Evolutionary conservation across 2,888 invertebrate genomes (phyloP).

Genomic region (Phaonia tiefii): DNA sequence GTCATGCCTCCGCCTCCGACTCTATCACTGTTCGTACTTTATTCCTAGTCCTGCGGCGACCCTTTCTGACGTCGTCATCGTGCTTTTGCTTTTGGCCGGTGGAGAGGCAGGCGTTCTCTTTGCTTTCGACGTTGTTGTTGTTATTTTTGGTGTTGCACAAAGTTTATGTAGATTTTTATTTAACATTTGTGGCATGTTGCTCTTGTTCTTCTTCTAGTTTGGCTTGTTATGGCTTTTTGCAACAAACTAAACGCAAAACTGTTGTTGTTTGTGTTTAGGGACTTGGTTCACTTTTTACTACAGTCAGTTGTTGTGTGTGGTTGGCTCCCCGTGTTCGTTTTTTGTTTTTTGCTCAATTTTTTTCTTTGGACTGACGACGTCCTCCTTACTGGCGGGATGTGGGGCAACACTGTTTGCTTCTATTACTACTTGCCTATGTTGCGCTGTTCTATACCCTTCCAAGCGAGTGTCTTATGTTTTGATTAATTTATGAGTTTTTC

Average conservation of each 20-base stretch:
- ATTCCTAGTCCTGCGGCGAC: slow-evolving; percentile 19
- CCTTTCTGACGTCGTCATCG: slow-evolving; percentile 8
- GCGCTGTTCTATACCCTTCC: not conserved
- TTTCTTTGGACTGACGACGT: not conserved
- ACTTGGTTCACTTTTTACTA: not conserved
- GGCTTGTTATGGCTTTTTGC: slow-evolving; percentile 29
- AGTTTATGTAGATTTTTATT: slow-evolving; percentile 58
- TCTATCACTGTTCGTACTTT: not conserved
- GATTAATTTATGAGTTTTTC: slow-evolving; percentile 67
- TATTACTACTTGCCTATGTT: no score
- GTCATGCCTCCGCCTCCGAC: not conserved
- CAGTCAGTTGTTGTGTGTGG: slow-evolving; percentile 48
- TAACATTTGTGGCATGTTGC: slow-evolving; percentile 63
- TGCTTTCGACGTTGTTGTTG: no score
- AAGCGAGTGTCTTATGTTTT: slow-evolving; percentile 57
- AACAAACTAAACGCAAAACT: slow-evolving; percentile 21
- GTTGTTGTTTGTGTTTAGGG: not conserved
- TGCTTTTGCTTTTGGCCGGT: slow-evolving; percentile 17
- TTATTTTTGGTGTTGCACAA: slow-evolving; percentile 17
- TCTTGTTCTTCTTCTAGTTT: slow-evolving; percentile 13
- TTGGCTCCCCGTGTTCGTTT: slow-evolving; percentile 12
- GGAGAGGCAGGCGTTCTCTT: slow-evolving; percentile 2
- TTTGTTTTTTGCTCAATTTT: slow-evolving; percentile 4
- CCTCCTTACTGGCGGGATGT: no score
- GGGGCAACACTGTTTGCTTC: not conserved